Conservation (phyloP, 2,797 vertebrate genomes). For the Okamejei kenojei region DNA sequence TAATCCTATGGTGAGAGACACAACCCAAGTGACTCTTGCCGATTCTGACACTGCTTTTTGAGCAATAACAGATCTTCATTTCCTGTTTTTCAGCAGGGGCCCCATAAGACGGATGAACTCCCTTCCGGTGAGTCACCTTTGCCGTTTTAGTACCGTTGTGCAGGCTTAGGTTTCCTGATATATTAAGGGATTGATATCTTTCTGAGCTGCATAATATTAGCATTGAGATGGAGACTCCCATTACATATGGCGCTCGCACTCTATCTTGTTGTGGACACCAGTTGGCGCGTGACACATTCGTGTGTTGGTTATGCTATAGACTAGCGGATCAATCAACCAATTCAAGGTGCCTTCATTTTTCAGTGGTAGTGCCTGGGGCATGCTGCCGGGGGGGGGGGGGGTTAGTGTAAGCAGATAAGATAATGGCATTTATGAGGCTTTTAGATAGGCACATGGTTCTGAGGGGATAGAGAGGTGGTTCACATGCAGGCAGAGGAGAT, state of each 20-base stretch:
- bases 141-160: too few relatives aligned
- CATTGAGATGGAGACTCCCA: neutral
- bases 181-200: neutral
- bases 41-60: neutral
- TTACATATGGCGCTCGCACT: neutral
- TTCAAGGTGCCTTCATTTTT: neutral
- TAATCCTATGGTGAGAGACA: too few relatives aligned
- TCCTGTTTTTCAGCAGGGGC: conserved; percentile 54
- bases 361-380: too few relatives aligned
- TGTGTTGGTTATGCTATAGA: neutral
- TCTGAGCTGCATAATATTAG: neutral
- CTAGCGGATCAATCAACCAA: too few relatives aligned
- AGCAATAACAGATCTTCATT: conserved; percentile 34
- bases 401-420: too few relatives aligned
- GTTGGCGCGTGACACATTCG: neutral
- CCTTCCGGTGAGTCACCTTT: conserved; percentile 64
- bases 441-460: too few relatives aligned
- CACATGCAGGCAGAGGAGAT: too few relatives aligned
- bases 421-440: too few relatives aligned
- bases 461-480: too few relatives aligned
- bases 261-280: neutral
- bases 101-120: conserved; percentile 70
- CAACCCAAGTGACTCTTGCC: too few relatives aligned
- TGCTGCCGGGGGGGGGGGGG: too few relatives aligned
- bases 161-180: neutral